A percentile compares a stretch with the other conserved stretches of the same genome.
Evolutionary conservation across 1,140 invertebrate genomes (phyloP).

Genomic region (Sarcophaga bullata): DNA sequence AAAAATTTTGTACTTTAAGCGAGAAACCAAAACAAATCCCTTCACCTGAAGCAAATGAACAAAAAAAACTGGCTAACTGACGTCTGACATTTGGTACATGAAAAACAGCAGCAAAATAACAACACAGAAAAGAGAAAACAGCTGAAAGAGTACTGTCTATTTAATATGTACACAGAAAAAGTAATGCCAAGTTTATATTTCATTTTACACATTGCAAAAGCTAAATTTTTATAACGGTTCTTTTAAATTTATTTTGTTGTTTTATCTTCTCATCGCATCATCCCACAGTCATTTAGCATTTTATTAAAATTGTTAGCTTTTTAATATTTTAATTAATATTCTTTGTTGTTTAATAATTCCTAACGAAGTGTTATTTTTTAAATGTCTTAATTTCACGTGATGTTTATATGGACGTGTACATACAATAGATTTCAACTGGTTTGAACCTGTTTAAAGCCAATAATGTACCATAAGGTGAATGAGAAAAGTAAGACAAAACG

Average conservation of each 20-base stretch:
- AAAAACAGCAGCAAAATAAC: neutral
- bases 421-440: neutral
- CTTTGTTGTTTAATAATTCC: no score
- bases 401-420: neutral
- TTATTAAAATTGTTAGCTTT: no score
- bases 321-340: no score
- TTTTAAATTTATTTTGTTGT: neutral
- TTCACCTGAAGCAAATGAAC: neutral
- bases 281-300: no score
- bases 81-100: neutral
- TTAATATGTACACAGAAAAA: neutral
- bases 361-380: neutral
- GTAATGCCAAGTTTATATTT: neutral
- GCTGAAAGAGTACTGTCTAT: neutral
- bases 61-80: neutral
- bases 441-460: constrained; percentile 22
- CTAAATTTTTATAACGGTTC: neutral
- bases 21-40: constrained; percentile 37
- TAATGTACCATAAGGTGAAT: neutral
- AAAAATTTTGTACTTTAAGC: neutral
- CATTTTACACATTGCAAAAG: neutral
- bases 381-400: constrained; percentile 31
- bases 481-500: neutral
- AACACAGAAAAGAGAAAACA: neutral
- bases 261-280: no score